Evolutionary conservation across 2,113 vertebrate species (phyloP).

Genomic region (Corapipo altera): DNA sequence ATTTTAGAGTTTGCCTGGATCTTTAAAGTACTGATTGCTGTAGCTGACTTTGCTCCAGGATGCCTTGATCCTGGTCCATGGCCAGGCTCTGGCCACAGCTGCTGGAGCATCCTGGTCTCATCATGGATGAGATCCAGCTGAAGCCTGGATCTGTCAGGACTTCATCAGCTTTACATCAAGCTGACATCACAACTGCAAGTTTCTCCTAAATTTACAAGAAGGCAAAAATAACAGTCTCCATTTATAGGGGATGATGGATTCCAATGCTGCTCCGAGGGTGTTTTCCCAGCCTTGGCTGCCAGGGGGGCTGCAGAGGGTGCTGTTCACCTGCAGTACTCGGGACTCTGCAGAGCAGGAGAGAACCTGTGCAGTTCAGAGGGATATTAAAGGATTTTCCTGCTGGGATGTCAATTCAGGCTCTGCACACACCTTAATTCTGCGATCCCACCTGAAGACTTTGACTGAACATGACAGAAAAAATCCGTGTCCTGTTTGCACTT

Average conservation of each 20-base stretch:
- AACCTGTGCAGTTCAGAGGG: accelerated
- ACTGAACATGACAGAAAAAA: not conserved
- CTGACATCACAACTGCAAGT: not conserved
- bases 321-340: not conserved
- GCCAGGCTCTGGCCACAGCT: not conserved
- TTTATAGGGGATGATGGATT: accelerated
- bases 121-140: accelerated
- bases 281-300: not conserved
- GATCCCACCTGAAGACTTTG: not conserved
- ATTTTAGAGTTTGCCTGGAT: not conserved
- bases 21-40: not conserved
- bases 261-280: accelerated
- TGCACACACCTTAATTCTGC: not conserved
- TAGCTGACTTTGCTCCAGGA: not conserved
- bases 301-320: constrained; percentile 52
- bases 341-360: not conserved
- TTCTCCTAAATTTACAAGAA: not conserved
- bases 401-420: not conserved
- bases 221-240: accelerated
- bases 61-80: accelerated
- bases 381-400: not conserved
- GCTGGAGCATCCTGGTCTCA: not conserved
- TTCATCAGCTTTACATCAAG: not conserved
- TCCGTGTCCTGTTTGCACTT: not conserved
- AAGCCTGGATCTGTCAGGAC: not conserved